Evolutionary conservation across 2,888 invertebrate genomes (phyloP), one percentile per base, ranked within the genome.

Genomic region (Cryptus armator): DNA sequence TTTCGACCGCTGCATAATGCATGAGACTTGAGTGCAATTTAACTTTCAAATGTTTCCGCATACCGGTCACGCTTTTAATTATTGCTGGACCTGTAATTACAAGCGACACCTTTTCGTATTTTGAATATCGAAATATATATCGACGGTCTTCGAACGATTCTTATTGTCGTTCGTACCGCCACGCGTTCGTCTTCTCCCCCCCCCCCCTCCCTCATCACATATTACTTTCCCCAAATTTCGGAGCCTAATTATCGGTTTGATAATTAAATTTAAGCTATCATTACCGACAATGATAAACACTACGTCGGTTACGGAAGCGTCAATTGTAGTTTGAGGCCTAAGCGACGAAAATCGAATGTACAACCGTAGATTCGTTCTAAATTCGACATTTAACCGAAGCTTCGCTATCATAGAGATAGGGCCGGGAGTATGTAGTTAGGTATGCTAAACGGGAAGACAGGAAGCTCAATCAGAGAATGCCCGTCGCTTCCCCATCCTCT

Each of bases 391-490:
- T 74, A 80, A 77, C 83, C 53, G 62, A 70, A 75, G 48, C 37
- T 32, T 68, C 37, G 59, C 24, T 59, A 46, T 53, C 43, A 72
- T 51, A 37, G 56, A 67, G 66, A 76, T 53, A 64, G 44, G 48
- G 7, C 37, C 70, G 10, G 71, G 67, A 77, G 70, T 71, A 71
- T 64, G 87, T 91, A 90, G 91, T 91, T 91, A 91, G 90, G 89
- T 91, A 91, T 91, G 91, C 91, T 90, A 91, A 91, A 88, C 89
- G 89, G 88, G 83, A 88, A 90, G 84, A 87, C 88, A 85, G 89
- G 84, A 85, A 88, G 84, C 87, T 88, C 91, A 91, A 91, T 91
- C 91, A 90, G 89, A 85, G 88, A 87, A 89, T 89, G 64, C 84
- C 67, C 74, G 74, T 70, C 70, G 64, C 64, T 70, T 56, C 46